These are phyloP conservation scores for Laterallus jamaicensis DNA, from an alignment of 2,113 vertebrate species.

Conservation along the genomic window DNA sequence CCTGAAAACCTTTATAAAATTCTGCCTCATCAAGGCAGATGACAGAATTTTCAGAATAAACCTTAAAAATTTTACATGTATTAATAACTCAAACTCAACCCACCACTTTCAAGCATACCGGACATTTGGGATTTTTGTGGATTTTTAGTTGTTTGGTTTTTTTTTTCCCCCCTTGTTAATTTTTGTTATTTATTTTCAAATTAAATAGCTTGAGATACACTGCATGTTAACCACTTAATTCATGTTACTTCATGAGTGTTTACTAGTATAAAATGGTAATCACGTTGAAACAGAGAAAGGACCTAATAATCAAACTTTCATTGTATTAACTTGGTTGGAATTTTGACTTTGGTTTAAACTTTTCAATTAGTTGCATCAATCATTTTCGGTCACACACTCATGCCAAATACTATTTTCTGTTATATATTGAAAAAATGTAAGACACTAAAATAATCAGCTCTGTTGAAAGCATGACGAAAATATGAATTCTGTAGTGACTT, in stretches of 20 bases:
- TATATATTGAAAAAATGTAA: background rate
- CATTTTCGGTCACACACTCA: background rate
- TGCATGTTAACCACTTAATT: accelerated
- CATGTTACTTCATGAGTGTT: background rate
- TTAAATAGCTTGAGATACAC: background rate
- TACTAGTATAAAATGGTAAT: background rate
- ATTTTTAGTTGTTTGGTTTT: background rate
- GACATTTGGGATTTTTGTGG: background rate
- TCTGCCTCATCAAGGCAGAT: background rate
- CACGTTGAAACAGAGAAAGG: background rate
- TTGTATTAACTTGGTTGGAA: background rate
- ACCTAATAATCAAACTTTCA: background rate
- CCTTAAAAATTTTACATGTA: background rate
- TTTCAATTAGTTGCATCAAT: background rate
- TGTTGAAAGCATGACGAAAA: background rate
- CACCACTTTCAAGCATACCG: background rate
- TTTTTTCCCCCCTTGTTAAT: too few relatives aligned
- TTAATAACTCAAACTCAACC: background rate
- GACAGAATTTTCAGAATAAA: background rate
- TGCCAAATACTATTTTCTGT: background rate
- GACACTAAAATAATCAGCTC: background rate
- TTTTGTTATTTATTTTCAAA: background rate
- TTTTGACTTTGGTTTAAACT: background rate
- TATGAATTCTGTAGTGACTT: background rate
- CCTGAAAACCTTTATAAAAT: background rate